Evolutionary conservation across 2,888 invertebrate genomes (phyloP).

Genomic region (Pheosia tremula): DNA sequence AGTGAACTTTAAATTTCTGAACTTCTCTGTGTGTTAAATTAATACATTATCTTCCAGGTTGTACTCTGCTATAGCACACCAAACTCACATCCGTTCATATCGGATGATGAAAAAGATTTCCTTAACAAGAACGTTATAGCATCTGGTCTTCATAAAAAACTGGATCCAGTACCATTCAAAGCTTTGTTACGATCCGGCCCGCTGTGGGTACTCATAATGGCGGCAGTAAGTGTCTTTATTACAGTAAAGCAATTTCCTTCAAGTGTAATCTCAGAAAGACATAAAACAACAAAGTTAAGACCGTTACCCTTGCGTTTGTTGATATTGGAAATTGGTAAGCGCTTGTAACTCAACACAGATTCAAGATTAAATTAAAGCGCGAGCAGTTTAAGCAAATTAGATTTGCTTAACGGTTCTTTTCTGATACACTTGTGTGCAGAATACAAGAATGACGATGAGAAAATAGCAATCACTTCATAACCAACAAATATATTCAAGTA

Average conservation of each 20-base stretch:
- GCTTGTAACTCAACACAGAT: neutral
- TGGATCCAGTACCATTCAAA: constrained; percentile 88
- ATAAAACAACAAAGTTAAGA: constrained; percentile 13
- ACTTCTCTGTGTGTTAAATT: too few relatives aligned
- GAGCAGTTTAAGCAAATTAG: constrained; percentile 1
- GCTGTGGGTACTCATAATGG: constrained; percentile 88
- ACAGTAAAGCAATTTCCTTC: constrained; percentile 12
- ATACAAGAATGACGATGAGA: neutral
- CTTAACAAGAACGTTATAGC: constrained; percentile 81
- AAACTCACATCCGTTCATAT: constrained; percentile 79
- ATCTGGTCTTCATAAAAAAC: constrained; percentile 78
- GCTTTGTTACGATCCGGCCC: constrained; percentile 86
- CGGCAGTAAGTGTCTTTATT: constrained; percentile 80
- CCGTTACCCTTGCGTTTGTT: constrained; percentile 7
- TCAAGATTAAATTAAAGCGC: neutral
- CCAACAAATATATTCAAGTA: too few relatives aligned
- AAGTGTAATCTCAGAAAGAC: constrained; percentile 8
- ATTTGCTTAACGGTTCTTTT: neutral
- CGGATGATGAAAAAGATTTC: constrained; percentile 75
- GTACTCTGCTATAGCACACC: constrained; percentile 80
- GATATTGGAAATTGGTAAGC: constrained; percentile 7
- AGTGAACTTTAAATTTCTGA: too few relatives aligned
- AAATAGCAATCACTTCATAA: neutral
- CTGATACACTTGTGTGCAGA: neutral
- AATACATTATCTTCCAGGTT: constrained; percentile 46